Evolutionary conservation across 2,113 vertebrate genomes (phyloP).

Genomic region (Xyliphius kryptos): DNA sequence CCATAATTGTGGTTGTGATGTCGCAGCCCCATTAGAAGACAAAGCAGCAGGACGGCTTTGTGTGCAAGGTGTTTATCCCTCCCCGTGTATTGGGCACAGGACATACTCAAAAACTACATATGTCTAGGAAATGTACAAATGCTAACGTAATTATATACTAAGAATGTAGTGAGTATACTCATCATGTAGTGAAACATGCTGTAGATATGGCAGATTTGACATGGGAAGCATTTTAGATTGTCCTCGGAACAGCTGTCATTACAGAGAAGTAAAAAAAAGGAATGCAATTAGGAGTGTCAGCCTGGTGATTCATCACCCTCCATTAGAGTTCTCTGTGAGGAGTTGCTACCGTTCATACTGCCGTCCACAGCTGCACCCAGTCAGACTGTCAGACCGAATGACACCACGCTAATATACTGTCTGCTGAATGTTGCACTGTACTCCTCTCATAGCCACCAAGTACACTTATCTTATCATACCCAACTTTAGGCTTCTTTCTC

Average conservation of each 20-base stretch:
- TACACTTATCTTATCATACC: background rate
- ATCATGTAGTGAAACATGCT: slow-evolving; percentile 44
- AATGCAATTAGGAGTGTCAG: slow-evolving; percentile 89
- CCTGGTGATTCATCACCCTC: slow-evolving; percentile 78
- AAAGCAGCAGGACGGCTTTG: slow-evolving; percentile 30
- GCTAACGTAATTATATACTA: slow-evolving; percentile 11
- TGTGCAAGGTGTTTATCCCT: slow-evolving; percentile 42
- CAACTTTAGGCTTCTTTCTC: background rate
- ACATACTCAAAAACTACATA: slow-evolving; percentile 12
- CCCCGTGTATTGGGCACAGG: slow-evolving; percentile 4
- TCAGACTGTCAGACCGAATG: slow-evolving; percentile 13
- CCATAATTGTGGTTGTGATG: slow-evolving; percentile 59
- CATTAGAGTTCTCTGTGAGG: slow-evolving; percentile 80
- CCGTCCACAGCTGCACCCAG: slow-evolving; percentile 75
- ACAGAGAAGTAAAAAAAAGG: slow-evolving; percentile 74
- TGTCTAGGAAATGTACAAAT: background rate
- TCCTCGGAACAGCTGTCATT: slow-evolving; percentile 88
- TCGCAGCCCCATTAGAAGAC: slow-evolving; percentile 49
- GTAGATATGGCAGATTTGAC: slow-evolving; percentile 80
- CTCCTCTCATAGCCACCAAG: background rate
- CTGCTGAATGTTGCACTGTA: background rate
- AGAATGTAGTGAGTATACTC: slow-evolving; percentile 2
- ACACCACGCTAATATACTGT: slow-evolving; percentile 18
- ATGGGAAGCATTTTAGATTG: slow-evolving; percentile 82
- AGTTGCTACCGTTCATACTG: slow-evolving; percentile 70